Percentiles rank a stretch among this genome's conserved stretches.
Conservation (phyloP, 2,113 vertebrate species). For the Solenodon paradoxus region DNA sequence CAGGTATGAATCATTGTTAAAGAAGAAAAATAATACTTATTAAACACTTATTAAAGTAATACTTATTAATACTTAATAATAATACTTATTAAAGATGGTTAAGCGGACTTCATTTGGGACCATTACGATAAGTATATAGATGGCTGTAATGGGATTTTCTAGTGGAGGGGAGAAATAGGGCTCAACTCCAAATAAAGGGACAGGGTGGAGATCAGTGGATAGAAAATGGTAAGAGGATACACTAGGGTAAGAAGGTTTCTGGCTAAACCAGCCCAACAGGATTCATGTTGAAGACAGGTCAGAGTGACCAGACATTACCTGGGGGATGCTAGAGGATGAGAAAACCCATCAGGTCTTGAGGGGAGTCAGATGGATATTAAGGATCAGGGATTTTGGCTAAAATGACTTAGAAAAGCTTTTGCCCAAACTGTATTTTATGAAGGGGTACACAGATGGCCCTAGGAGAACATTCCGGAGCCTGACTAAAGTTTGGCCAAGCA, state of each 20-base stretch:
- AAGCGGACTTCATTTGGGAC: not conserved
- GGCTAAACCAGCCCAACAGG: not conserved
- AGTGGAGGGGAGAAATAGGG: not conserved
- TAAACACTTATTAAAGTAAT: too few species aligned
- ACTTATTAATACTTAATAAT: too few species aligned
- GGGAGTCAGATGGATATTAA: not conserved
- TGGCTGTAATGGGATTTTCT: not conserved
- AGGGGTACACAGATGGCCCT: not conserved
- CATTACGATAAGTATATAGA: not conserved
- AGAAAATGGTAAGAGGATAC: not conserved
- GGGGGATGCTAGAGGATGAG: not conserved
- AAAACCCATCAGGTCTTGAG: not conserved
- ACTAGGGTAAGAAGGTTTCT: not conserved
- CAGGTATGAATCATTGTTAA: conserved; percentile 77
- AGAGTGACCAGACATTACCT: not conserved
- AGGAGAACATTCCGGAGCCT: not conserved
- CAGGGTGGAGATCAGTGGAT: not conserved
- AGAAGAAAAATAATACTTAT: too few species aligned
- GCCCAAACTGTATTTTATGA: not conserved
- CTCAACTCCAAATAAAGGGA: not conserved
- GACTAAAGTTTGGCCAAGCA: not conserved
- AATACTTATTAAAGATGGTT: not conserved
- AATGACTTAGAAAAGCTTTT: not conserved
- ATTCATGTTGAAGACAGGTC: not conserved
- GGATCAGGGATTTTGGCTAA: not conserved